Conservation (phyloP, 2,113 vertebrate species). For the Megaceryle torquata region DNA sequence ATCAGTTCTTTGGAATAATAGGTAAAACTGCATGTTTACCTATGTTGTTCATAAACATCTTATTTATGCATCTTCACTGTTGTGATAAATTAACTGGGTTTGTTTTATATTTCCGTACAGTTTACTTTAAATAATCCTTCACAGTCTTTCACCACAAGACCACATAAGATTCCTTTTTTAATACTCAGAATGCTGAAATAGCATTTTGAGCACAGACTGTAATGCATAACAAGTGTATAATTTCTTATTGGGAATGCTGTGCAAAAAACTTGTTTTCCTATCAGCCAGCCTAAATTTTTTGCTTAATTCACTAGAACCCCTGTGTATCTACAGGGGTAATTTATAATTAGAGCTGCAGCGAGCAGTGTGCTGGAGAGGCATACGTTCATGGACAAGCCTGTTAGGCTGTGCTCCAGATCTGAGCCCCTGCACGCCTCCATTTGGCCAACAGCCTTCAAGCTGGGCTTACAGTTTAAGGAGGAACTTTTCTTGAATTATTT, state of each 20-base stretch:
- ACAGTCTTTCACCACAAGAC: conserved; percentile 79
- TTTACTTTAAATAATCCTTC: conserved; percentile 83
- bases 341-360: conserved; percentile 65
- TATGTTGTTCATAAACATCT: conserved; percentile 77
- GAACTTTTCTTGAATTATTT: conserved; percentile 16
- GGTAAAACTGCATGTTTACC: conserved; percentile 64
- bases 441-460: conserved; percentile 61
- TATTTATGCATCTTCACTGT: conserved; percentile 80
- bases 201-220: conserved; percentile 78
- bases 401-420: conserved; percentile 57
- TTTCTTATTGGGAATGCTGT: conserved; percentile 76
- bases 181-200: conserved; percentile 82
- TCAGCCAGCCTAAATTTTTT: conserved; percentile 68
- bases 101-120: conserved; percentile 81
- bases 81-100: conserved; percentile 82
- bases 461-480: conserved; percentile 36
- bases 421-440: conserved; percentile 32
- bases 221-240: conserved; percentile 83
- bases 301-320: conserved; percentile 70
- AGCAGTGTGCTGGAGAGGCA: conserved; percentile 45
- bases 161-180: conserved; percentile 81
- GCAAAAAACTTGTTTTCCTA: conserved; percentile 73
- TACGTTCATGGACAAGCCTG: conserved; percentile 40
- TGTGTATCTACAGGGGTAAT: conserved; percentile 64
- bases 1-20: conserved; percentile 70